Percentiles rank a stretch among this genome's conserved stretches.
phyloP scores from a whole-genome alignment of 2,888 invertebrate genomes.

The Matsumyia berberina region DNA sequence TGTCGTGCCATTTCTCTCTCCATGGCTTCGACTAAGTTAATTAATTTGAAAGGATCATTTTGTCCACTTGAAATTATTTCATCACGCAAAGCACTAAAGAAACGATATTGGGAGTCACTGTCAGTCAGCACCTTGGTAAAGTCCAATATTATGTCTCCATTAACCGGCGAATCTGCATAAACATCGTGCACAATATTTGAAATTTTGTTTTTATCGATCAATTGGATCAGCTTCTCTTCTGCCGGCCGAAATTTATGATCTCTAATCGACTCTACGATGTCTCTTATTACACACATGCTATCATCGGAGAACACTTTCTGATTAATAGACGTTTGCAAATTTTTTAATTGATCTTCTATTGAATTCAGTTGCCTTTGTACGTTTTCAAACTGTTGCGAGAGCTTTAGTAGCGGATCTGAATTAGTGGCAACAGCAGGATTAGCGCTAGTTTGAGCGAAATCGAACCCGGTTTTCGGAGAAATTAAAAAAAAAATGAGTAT shows the following conservation, averaged over 20 bases:
- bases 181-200: slow-evolving; percentile 39
- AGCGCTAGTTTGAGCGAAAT: too few species aligned
- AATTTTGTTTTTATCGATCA: slow-evolving; percentile 2
- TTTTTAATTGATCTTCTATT: slow-evolving; percentile 10
- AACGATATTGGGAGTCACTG: neutral
- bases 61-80: slow-evolving; percentile 25
- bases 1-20: neutral
- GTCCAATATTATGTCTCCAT: slow-evolving; percentile 20
- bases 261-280: slow-evolving; percentile 33
- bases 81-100: slow-evolving; percentile 19
- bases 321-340: slow-evolving; percentile 4
- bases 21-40: slow-evolving; percentile 6
- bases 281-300: slow-evolving; percentile 15
- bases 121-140: slow-evolving; percentile 21
- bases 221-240: slow-evolving; percentile 29
- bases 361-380: slow-evolving; percentile 26
- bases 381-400: slow-evolving; percentile 32
- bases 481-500: neutral
- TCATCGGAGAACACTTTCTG: slow-evolving; percentile 23
- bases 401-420: slow-evolving; percentile 2
- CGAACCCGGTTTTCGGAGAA: neutral
- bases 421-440: neutral
- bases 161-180: slow-evolving; percentile 22
- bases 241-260: slow-evolving; percentile 13
- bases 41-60: slow-evolving; percentile 36